phyloP scores from a whole-genome alignment of 2,797 vertebrate species.

The Staurois parvus region DNA sequence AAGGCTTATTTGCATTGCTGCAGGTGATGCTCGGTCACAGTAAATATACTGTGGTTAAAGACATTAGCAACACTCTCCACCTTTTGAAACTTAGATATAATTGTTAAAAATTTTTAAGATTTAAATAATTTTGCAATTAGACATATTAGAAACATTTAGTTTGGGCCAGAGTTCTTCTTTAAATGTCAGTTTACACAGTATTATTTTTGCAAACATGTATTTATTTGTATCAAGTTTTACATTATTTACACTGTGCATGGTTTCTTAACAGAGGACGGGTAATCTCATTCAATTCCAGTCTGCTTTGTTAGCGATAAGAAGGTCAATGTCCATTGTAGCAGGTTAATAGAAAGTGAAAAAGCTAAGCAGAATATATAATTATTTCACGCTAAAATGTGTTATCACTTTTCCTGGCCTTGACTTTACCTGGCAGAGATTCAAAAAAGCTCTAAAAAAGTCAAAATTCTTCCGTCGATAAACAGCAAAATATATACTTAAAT shows the following conservation, averaged over 20 bases:
- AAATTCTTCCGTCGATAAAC: background rate
- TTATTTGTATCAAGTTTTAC: background rate
- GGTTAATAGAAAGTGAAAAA: constrained; percentile 52
- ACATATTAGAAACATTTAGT: background rate
- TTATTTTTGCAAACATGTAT: background rate
- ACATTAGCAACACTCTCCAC: too few species aligned
- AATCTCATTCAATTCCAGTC: constrained; percentile 41
- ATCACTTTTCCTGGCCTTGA: constrained; percentile 22
- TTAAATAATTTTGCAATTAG: background rate
- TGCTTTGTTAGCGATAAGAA: constrained; percentile 52
- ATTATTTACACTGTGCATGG: constrained; percentile 19
- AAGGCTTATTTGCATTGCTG: too few species aligned
- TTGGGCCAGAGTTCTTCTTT: background rate
- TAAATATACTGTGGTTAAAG: too few species aligned
- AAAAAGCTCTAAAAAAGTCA: background rate
- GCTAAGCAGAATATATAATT: constrained; percentile 49
- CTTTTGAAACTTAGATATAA: too few species aligned
- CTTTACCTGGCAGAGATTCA: constrained; percentile 11
- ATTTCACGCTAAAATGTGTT: constrained; percentile 26
- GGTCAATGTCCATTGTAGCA: constrained; percentile 54
- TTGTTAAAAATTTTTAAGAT: too few species aligned
- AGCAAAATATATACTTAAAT: constrained; percentile 15
- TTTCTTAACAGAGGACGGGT: background rate
- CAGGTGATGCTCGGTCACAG: too few species aligned
- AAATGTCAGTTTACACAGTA: background rate